Evolutionary conservation across 2,888 invertebrate species (phyloP), one percentile per base, ranked within the genome.

Genomic region (Himalopsyche tibetana): DNA sequence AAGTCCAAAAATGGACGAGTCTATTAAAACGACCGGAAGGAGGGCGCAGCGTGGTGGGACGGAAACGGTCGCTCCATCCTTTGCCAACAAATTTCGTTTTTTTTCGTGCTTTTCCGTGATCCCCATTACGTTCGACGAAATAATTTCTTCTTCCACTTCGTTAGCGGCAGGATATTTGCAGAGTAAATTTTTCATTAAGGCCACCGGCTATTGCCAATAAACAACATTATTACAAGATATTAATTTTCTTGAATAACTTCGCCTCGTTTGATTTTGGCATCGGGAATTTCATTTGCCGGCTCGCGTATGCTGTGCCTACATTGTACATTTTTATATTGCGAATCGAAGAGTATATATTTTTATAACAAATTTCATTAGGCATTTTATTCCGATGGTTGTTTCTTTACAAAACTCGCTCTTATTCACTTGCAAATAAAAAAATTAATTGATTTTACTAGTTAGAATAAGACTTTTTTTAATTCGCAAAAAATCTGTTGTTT

Each of bases 81-180:
- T 55, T 84, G 74, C 56, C 80, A 79, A 87, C 85, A 79, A 87
- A 85, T 84, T 87, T 87, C 85, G 82, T 87, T 55, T 87, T 84
- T 82, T 87, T 80, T 82, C 45, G 63, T 79, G 55, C 69, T 74
- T 56, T 80, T 55, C 82, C 69, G 79, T 55, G 79, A 82, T 63
- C 81, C 74, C 82, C 82, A 69, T 84, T 56, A 74, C 74, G 63
- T 80, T 51, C 80, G 87, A 82, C 79, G 82, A 82, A 74, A 85
- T 85, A 84, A 85, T 87, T 87, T 87, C 85, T 85, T 84, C 74
- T 74, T 80, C 82, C 82, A 80, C 84, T 83, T 83, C 83, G 83
- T 83, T 84, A 80, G 80, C 82, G 86, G 82, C 85, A 85, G 85
- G 85, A 85, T 85, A 83, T 85, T 85, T 85, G 80, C 83, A 74